Evolutionary conservation across 2,888 invertebrate species (phyloP).

Genomic region (Drosophila macrothrix): DNA sequence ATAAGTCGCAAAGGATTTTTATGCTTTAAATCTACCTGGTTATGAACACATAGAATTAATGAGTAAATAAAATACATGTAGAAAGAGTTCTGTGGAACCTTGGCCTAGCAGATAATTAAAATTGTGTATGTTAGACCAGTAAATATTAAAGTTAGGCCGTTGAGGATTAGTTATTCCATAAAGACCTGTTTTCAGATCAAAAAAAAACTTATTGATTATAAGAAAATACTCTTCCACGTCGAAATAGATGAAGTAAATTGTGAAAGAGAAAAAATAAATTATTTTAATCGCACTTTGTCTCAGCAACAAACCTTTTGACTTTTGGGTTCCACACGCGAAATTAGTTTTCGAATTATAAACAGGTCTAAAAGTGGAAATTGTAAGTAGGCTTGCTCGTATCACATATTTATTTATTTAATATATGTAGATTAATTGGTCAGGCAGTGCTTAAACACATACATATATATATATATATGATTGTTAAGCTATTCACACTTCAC

Average conservation of each 20-base stretch:
- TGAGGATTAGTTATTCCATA: neutral
- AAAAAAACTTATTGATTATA: neutral
- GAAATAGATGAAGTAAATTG: neutral
- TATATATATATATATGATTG: neutral
- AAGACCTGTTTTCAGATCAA: neutral
- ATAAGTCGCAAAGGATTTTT: neutral
- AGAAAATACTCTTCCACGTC: neutral
- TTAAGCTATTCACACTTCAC: slow-evolving; percentile 1
- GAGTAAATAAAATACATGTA: neutral
- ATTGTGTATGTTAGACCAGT: neutral
- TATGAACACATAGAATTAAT: neutral
- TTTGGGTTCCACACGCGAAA: neutral
- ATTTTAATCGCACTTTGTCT: neutral
- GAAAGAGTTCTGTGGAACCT: neutral
- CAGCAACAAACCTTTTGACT: neutral
- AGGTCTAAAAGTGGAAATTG: neutral
- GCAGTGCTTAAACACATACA: slow-evolving; percentile 1
- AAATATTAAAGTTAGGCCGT: neutral
- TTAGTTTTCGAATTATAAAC: neutral
- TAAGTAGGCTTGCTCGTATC: neutral
- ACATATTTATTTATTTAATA: neutral
- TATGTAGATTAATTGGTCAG: neutral
- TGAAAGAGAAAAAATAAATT: neutral
- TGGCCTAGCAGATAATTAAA: neutral
- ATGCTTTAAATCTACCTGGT: neutral